Percentiles rank a stretch among this genome's conserved stretches.
These are phyloP conservation scores for Monodelphis domestica DNA, from an alignment of 2,797 vertebrate genomes.

Conservation along the genomic window DNA sequence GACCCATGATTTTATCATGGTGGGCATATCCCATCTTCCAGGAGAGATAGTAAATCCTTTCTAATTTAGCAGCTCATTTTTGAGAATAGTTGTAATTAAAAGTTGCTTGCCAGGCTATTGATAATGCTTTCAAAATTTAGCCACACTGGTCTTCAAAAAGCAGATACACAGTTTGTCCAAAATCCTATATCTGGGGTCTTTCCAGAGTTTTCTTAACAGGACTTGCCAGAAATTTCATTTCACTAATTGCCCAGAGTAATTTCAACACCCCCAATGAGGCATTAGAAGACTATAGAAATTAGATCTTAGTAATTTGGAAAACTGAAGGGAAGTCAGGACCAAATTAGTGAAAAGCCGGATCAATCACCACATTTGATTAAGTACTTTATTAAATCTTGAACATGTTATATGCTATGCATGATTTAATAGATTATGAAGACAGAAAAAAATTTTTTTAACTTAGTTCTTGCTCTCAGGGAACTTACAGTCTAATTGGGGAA, in stretches of 20 bases:
- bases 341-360: not conserved
- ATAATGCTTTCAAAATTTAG: not conserved
- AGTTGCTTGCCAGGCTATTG: not conserved
- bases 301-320: not conserved
- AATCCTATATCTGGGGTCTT: not conserved
- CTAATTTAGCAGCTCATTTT: not conserved
- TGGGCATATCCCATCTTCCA: not conserved
- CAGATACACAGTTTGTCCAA: not conserved
- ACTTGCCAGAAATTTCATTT: not conserved
- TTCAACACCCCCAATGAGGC: not conserved
- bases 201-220: not conserved
- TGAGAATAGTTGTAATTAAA: not conserved
- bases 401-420: not conserved
- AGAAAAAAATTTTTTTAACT: not conserved
- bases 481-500: not conserved
- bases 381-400: not conserved
- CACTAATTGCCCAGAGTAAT: not conserved
- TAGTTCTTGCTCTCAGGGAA: not conserved
- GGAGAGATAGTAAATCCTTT: not conserved
- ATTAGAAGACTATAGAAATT: not conserved
- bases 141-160: not conserved
- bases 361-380: not conserved
- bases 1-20: not conserved
- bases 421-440: not conserved
- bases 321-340: not conserved